phyloP scores from a whole-genome alignment of 2,888 invertebrate genomes.

The Meiosimyza platycephala region DNA sequence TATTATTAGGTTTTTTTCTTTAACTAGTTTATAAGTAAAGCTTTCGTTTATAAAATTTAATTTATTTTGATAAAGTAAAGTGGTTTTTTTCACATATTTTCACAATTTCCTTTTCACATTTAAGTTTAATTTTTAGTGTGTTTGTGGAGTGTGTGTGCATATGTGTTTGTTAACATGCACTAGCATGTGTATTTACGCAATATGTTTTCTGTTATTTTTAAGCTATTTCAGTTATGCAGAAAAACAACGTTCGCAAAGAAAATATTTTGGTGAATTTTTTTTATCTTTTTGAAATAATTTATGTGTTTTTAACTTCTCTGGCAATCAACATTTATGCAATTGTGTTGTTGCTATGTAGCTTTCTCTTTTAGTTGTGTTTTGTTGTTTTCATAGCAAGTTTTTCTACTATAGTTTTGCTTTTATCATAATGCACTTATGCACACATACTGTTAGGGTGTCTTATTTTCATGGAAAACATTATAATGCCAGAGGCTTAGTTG shows the following conservation, averaged over 20 bases:
- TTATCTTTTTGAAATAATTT: not conserved
- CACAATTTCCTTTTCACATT: not conserved
- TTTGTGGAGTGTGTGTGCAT: not conserved
- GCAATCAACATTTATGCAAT: not conserved
- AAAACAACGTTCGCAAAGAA: not conserved
- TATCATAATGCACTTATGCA: too few species aligned
- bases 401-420: too few species aligned
- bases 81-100: too few species aligned
- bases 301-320: not conserved
- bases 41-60: conserved; percentile 17
- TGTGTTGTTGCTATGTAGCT: not conserved
- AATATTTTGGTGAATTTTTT: not conserved
- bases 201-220: not conserved
- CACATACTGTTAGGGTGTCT: too few species aligned
- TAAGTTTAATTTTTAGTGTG: not conserved
- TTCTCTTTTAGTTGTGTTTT: too few species aligned
- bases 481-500: too few species aligned
- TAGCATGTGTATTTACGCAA: too few species aligned
- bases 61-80: not conserved
- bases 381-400: too few species aligned
- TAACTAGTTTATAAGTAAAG: conserved; percentile 25
- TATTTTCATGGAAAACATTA: too few species aligned
- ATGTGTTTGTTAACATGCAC: too few species aligned
- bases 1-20: not conserved
- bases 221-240: too few species aligned